A percentile compares a stretch with the other conserved stretches of the same genome.
Conservation (phyloP, 1,140 invertebrate species). For the Orchestia grillus region DNA sequence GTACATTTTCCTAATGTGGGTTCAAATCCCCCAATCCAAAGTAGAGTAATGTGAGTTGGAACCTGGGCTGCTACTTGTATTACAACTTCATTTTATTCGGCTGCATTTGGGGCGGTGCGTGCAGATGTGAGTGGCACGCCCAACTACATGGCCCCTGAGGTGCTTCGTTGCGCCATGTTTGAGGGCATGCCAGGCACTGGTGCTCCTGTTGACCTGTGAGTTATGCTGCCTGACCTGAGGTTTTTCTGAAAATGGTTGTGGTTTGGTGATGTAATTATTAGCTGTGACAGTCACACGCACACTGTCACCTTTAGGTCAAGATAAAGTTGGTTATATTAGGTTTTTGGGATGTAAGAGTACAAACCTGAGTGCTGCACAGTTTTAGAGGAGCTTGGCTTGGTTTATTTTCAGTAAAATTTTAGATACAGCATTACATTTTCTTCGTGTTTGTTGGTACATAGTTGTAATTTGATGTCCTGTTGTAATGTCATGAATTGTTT, state of each 20-base stretch:
- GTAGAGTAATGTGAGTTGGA: background rate
- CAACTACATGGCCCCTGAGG: constrained; percentile 97
- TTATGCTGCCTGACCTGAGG: constrained; percentile 62
- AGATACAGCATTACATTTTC: background rate
- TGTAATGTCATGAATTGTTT: background rate
- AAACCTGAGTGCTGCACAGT: background rate
- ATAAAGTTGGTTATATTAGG: background rate
- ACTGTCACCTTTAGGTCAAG: background rate
- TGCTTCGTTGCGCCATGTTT: constrained; percentile 95
- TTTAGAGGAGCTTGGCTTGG: background rate
- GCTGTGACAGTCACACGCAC: no score
- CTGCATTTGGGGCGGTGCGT: background rate
- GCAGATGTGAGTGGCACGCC: constrained; percentile 97
- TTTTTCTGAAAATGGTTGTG: background rate
- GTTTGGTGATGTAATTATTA: background rate
- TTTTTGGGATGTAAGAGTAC: background rate
- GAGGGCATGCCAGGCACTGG: constrained; percentile 85
- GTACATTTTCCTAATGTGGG: background rate
- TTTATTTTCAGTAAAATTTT: background rate
- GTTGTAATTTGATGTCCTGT: background rate
- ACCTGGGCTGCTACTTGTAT: background rate
- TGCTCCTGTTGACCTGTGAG: constrained; percentile 86
- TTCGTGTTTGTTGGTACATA: background rate
- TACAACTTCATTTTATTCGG: background rate
- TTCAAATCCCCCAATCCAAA: background rate